These are phyloP conservation scores for Microtus californicus DNA, from an alignment of 2,797 vertebrate species.

Conservation along the genomic window DNA sequence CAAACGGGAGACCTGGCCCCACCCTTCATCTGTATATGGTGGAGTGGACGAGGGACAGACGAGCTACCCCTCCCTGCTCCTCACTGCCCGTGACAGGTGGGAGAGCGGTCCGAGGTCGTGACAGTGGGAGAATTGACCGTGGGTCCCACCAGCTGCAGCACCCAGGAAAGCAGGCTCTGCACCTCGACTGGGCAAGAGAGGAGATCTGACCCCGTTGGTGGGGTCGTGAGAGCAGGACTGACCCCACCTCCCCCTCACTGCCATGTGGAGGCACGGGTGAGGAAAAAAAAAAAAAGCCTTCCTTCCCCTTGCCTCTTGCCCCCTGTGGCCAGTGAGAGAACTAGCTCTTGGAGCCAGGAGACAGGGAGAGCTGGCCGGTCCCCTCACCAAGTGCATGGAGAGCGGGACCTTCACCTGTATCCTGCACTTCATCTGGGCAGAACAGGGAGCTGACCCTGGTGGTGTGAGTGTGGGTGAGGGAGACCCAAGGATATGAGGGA, in stretches of 20 bases:
- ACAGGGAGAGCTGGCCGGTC: neutral
- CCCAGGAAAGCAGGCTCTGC: neutral
- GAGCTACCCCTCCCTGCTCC: neutral
- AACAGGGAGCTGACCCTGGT: neutral
- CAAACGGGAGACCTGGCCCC: too few species aligned
- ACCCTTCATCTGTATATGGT: neutral
- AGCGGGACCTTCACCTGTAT: neutral
- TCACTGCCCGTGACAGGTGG: too few species aligned
- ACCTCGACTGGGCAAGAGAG: neutral
- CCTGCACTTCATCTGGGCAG: neutral
- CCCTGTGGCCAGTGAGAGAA: neutral
- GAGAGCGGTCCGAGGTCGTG: neutral
- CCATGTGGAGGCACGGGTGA: too few species aligned
- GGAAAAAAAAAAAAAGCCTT: too few species aligned
- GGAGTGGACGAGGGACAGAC: neutral
- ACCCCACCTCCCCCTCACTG: neutral
- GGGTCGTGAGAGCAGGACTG: neutral
- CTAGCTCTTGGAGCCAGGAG: too few species aligned
- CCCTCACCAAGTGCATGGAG: neutral
- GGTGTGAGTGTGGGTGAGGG: neutral
- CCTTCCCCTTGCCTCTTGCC: neutral
- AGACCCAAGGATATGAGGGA: neutral
- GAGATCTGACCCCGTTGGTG: neutral
- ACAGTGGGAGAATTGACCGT: neutral
- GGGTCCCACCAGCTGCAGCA: too few species aligned